Conservation (phyloP, 2,113 vertebrate genomes). For the Danio rerio region GRCz12tu NC_133182.1:26200501-26201000, state of each 20-base stretch:
- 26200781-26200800: neutral
- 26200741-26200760: neutral
- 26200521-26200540: constrained; percentile 35
- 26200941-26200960: neutral
- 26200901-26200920: constrained; percentile 18
- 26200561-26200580: neutral
- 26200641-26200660: constrained; percentile 42
- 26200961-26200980: neutral
- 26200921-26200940: neutral
- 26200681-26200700: constrained; percentile 36
- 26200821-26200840: neutral
- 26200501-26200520: constrained; percentile 9
- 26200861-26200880: constrained; percentile 24
- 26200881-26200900: neutral
- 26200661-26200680: constrained; percentile 41
- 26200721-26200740: constrained; percentile 43
- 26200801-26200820: neutral
- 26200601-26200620: neutral
- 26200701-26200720: constrained; percentile 28
- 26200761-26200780: neutral
- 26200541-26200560: neutral
- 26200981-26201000: neutral
- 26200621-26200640: constrained; percentile 34
- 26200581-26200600: neutral
- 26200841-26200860: neutral